Percentiles rank a stretch among this genome's conserved stretches.
Evolutionary conservation across 2,888 invertebrate genomes (phyloP).

Genomic region (Coecobrya sp.): DNA sequence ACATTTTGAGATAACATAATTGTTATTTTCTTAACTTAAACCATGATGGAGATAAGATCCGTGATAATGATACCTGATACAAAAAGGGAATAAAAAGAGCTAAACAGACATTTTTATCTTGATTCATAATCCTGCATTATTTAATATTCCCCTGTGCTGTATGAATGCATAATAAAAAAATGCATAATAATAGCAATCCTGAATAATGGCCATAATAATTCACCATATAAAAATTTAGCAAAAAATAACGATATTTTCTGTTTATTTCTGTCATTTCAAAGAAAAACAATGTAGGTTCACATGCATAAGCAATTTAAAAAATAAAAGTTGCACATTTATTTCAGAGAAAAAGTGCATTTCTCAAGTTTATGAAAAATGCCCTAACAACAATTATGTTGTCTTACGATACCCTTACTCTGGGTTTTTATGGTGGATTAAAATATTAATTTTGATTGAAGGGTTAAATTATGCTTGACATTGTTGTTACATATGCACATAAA

Average conservation of each 20-base stretch:
- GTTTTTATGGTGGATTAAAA: no score
- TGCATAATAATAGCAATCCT: neutral
- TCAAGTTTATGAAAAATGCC: neutral
- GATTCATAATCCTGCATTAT: conserved; percentile 34
- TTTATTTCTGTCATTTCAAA: conserved; percentile 5
- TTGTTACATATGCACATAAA: no score
- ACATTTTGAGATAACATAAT: neutral
- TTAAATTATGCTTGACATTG: conserved; percentile 1
- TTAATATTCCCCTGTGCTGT: neutral
- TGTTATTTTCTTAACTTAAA: conserved; percentile 7
- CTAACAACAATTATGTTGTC: no score
- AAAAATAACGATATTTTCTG: no score
- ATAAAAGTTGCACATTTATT: neutral
- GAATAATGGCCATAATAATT: neutral
- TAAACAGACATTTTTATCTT: conserved; percentile 20
- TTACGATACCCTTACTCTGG: no score
- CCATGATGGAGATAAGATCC: neutral
- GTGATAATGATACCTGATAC: neutral
- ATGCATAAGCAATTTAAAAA: conserved; percentile 1
- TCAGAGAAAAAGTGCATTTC: neutral
- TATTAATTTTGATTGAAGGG: neutral
- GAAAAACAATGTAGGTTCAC: neutral
- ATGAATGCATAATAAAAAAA: conserved; percentile 26
- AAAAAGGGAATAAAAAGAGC: neutral
- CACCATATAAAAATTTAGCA: no score